These are phyloP conservation scores for Varanus salvator DNA, from an alignment of 2,113 vertebrate genomes.

Conservation along the genomic window DNA sequence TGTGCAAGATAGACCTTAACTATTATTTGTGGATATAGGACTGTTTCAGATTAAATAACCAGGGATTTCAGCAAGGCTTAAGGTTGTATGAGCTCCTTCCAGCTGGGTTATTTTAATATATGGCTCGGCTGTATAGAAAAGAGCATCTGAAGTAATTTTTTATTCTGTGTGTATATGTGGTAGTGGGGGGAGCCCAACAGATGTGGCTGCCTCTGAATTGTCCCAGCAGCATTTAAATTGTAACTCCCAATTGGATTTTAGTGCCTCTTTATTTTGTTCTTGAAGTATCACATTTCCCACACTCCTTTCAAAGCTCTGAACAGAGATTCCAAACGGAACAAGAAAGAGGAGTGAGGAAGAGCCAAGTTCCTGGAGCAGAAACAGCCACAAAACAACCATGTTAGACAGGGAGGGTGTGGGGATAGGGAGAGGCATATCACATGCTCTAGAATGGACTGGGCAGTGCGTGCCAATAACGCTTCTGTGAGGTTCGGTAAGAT, in stretches of 20 bases:
- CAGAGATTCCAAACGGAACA: conserved; percentile 16
- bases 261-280: background rate
- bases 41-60: background rate
- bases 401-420: too few species aligned
- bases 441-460: background rate
- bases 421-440: background rate
- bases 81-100: background rate
- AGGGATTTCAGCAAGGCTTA: background rate
- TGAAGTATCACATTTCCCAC: conserved; percentile 5
- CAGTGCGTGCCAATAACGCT: too few species aligned
- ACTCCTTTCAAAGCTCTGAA: background rate
- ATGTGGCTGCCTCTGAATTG: background rate
- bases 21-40: background rate
- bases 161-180: background rate
- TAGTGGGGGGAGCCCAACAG: background rate
- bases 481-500: background rate
- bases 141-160: background rate
- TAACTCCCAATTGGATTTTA: background rate
- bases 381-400: background rate
- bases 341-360: background rate
- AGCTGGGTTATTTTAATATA: background rate
- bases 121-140: background rate
- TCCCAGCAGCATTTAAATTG: background rate
- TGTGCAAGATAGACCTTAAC: too few species aligned
- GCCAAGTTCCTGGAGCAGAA: background rate